Evolutionary conservation across 2,113 vertebrate species (phyloP), one percentile per base, ranked within the genome.

Genomic region (Pseudorectes ferrugineus): DNA sequence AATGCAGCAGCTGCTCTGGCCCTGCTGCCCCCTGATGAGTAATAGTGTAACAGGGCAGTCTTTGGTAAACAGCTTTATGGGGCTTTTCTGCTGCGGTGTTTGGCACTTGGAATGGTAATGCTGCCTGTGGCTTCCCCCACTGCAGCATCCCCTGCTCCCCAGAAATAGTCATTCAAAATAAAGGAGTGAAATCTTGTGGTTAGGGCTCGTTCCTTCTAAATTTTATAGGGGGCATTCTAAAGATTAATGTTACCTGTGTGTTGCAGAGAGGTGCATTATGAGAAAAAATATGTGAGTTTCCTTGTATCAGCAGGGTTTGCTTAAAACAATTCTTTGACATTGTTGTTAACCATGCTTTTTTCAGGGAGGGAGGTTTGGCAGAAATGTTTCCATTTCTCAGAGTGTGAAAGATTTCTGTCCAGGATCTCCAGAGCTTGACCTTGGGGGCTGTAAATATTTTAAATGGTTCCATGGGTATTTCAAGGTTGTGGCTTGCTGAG

Each of bases 371-470:
- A 19, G 23, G 10, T 33, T 62, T 74, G 61, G 59, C 57, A 68
- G 46, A 87, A 76, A 21, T 80, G 54, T 58, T 92, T 93, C 73
- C 3, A 4, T 78, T 91, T 91, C 81, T 89, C 68, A 21, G n/a
- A 73, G 38, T 28, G 40, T 76, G 74, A 58, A 63, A 67, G 92
- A 80, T 92, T 93, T 89, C 75, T 90, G 38, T 59, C 72, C 83
- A 48, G 48, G 23, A 84, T 80, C 49, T 85, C 74, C 82, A 93
- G 57, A 66, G 19, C 59, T 66, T 96, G 88, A 95, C 92, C 87
- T 88, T 88, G 85, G 13, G 74, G 51, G 29, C 71, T 7, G 29
- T 94, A 93, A 97, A 93, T 88, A 86, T 90, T 94, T 97, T 80
- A 92, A 93, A 84, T 0, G 1, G 31, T 77, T 92, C 68, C 43